Evolutionary conservation across 2,888 invertebrate genomes (phyloP), one percentile per base, ranked within the genome.

Genomic region (Brenthis ino): DNA sequence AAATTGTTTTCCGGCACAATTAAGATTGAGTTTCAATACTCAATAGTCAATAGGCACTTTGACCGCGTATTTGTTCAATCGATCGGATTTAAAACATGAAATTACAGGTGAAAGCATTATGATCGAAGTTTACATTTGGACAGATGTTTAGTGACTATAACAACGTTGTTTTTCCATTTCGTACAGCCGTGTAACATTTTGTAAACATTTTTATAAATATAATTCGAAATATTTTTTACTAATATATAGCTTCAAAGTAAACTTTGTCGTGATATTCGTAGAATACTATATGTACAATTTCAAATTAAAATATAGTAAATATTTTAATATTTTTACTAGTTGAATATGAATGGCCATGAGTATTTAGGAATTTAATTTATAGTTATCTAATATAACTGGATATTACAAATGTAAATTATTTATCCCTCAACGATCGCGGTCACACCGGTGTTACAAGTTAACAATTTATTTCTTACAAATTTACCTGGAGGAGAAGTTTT

Each of bases 1-100:
- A 87, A 89, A 91, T 87, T 85, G 87, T 88, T 90, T 91, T 88
- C 90, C 88, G 86, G 84, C 82, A 85, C 83, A 81, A 87, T 88
- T 88, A 85, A 88, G 87, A 89, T 91, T 89, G 85, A 82, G 82
- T 89, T 90, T 88, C 86, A 87, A 89, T 87, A 81, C 82, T 81
- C 86, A 82, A 88, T 89, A 86, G 85, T 81, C 86, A 82, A 88
- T 89, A 86, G 85, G 77, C 72, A 68, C 70, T 76, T 70, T 70
- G 74, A 69, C 72, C 60, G 74, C 72, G 69, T 72, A 73, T 78
- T 75, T 71, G 76, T 75, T 70, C 71, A 74, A 77, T 77, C 79
- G 77, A 81, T 80, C 71, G 78, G 70, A 72, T 74, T 77, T 82
- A 77, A 80, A 83, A 79, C 75, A 75, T 75, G 77, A 76, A 81